Evolutionary conservation across 2,113 vertebrate species (phyloP).

Genomic region (Prunella fulvescens): DNA sequence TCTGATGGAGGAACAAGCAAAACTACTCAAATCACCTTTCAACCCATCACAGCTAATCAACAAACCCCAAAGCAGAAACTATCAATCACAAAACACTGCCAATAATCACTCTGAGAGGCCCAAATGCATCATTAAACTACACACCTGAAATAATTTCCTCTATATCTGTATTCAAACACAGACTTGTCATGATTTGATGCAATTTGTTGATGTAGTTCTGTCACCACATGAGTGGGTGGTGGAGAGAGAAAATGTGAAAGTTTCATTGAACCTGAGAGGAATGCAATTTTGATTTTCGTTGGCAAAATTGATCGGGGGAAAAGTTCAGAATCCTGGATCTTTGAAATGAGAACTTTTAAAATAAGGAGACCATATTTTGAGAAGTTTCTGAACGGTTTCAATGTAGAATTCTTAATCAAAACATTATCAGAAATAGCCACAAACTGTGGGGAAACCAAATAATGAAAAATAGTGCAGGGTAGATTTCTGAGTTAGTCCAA

Average conservation of each 20-base stretch:
- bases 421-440: not conserved
- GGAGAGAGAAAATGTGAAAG: not conserved
- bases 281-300: not conserved
- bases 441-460: not conserved
- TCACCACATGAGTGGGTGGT: not conserved
- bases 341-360: not conserved
- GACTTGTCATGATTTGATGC: not conserved
- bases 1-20: not conserved
- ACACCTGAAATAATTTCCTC: not conserved
- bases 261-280: not conserved
- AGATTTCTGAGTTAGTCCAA: not conserved
- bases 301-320: not conserved
- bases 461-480: not conserved
- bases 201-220: not conserved
- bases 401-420: not conserved
- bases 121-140: not conserved
- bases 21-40: not conserved
- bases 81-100: not conserved
- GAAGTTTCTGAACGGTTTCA: not conserved
- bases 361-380: rapidly evolving
- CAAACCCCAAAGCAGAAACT: not conserved
- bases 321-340: not conserved
- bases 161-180: not conserved
- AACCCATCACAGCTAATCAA: not conserved
- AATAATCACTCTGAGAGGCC: not conserved